Evolutionary conservation across 2,888 invertebrate genomes (phyloP), one percentile per base, ranked within the genome.

Genomic region (Apamea epomidion): DNA sequence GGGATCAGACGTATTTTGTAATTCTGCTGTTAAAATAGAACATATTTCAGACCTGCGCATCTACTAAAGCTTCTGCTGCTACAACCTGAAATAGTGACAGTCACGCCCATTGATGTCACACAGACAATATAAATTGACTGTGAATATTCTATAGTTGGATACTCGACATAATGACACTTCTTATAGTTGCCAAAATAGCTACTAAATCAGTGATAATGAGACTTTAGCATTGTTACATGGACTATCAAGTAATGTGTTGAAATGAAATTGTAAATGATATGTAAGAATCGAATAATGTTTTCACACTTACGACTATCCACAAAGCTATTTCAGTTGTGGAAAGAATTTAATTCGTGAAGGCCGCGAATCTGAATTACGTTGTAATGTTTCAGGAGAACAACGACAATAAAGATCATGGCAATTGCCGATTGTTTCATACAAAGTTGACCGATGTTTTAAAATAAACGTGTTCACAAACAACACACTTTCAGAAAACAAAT

Each of bases 151-250:
- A 79, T 78, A 64, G 69, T 72, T 83, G 60, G 79, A 73, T 76
- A 78, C 67, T 71, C 79, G 83, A 82, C 87, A 86, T 86, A 88
- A 91, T 89, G 79, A 79, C 82, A 82, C 62, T 83, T 84, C 67
- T 83, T 84, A 88, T 82, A 87, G 84, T 88, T 92, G 92, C 91
- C 92, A 92, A 91, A 89, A 90, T 88, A 75, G 65, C 82, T 83
- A 84, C 69, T 86, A 85, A 83, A 90, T 90, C 88, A 81, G 76
- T n/a, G 74, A 80, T 90, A 86, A 83, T 84, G 82, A 60, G 72
- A 83, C 78, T 85, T 70, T 78, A 68, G 67, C 73, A 82, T 75
- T 82, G 76, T 87, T 78, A 84, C 78, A 64, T 84, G 54, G 45
- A 77, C 62, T 76, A 79, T 80, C 78, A 80, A 85, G 81, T 81